Conservation (phyloP, 2,113 vertebrate species). For the Brachypodius melanocephalos region DNA sequence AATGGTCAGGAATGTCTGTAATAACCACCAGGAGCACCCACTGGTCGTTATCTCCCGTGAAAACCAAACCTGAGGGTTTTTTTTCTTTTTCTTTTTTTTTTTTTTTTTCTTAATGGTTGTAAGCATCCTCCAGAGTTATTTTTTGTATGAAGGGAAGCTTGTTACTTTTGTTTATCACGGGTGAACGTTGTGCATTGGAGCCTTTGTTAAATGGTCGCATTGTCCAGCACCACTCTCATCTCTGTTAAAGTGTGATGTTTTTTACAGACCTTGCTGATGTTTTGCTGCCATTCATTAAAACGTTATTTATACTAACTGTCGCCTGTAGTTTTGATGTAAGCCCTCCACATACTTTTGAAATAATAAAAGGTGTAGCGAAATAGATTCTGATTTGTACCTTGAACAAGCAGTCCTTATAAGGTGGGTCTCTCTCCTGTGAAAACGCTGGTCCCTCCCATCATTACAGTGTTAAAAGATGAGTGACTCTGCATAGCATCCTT, state of each 20-base stretch:
- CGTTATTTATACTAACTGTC: constrained; percentile 75
- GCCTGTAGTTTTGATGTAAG: constrained; percentile 76
- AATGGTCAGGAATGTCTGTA: not conserved
- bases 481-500: constrained; percentile 36
- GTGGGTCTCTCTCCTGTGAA: not conserved
- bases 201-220: constrained; percentile 65
- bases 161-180: constrained; percentile 9
- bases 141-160: not conserved
- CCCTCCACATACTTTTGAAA: constrained; percentile 60
- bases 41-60: constrained; percentile 6
- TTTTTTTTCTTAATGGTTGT: not conserved
- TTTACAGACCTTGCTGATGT: constrained; percentile 65
- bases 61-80: constrained; percentile 19
- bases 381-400: constrained; percentile 67
- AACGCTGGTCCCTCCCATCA: constrained; percentile 33
- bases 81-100: not conserved
- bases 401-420: constrained; percentile 50
- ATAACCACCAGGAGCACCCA: not conserved
- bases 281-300: constrained; percentile 77
- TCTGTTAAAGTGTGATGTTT: constrained; percentile 67
- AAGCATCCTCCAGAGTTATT: not conserved
- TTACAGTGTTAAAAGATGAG: constrained; percentile 34
- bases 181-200: constrained; percentile 25
- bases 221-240: constrained; percentile 54
- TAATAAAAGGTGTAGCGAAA: constrained; percentile 72